Conservation (phyloP, 37 sponge, comb jelly and placozoan species). For the Theonella swinhoei region DNA sequence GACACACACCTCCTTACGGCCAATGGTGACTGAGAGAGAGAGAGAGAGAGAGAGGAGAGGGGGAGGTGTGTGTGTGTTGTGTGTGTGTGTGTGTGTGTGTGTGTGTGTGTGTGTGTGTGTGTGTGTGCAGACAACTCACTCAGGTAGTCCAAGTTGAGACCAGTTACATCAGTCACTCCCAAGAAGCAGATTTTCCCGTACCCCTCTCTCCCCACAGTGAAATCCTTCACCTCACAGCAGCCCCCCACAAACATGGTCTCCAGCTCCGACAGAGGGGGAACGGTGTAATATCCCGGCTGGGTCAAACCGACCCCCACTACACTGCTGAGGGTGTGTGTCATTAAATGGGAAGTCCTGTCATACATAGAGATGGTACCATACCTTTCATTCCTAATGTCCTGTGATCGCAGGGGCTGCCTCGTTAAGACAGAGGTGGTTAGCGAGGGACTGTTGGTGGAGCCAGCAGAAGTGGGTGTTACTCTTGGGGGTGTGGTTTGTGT, state of each 20-base stretch:
- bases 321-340: constrained; percentile 6
- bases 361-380: too few relatives aligned
- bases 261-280: constrained; percentile 68
- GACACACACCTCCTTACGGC: constrained; percentile 81
- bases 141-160: constrained; percentile 82
- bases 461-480: too few relatives aligned
- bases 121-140: constrained; percentile 67
- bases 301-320: constrained; percentile 8
- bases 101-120: not conserved
- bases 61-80: not conserved
- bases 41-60: constrained; percentile 5
- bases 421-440: not conserved
- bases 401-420: not conserved
- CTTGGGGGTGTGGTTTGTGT: not conserved
- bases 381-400: not conserved
- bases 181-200: constrained; percentile 74
- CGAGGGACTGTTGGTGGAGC: constrained; percentile 3
- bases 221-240: constrained; percentile 45
- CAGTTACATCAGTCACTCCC: constrained; percentile 73
- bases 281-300: constrained; percentile 64
- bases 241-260: constrained; percentile 19
- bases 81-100: not conserved
- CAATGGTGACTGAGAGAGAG: constrained; percentile 61
- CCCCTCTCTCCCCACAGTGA: constrained; percentile 73
- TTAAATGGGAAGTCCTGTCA: too few relatives aligned